Base-by-base conservation (phyloP, 2,113 vertebrate species). In the Phaetusa simplex region DNA sequence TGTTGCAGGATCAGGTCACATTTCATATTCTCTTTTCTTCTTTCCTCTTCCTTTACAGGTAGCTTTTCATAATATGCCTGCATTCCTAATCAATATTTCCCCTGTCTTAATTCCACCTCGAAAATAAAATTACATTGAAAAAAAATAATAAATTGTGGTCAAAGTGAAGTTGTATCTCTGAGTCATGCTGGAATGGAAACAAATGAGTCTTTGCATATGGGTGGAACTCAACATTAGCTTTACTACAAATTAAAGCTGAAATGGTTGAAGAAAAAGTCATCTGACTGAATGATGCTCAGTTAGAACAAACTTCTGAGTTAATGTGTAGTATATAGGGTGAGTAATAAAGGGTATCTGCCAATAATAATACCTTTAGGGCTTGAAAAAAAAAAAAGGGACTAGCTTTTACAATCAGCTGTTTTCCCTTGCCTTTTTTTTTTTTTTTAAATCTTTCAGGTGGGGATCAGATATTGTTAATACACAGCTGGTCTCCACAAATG, bases 331-430 rank as follows among this genome's bases (percentile, higher is more conserved):
- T 91, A 92, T 38, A 90, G 95, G 86, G 96, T 94, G 96, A 96
- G 90, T 92, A 96, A 97, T 97, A 96, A 97, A 93, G 88, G 90
- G 42, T 96, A 96, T 96, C 89, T 98, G 97, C 97, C 97, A 97
- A 95, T 96, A 97, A 96, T 95, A 96, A 97, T 96, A 93, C 94
- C 97, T 95, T 78, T 67, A 92, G 97, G 95, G 94, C 91, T 94
- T 83, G 53, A 95, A 88, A 59, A 93, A 40, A n/a, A 96, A 82
- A 82, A 97, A 94, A 49, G 17, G 30, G 79, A 93, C 86, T 94
- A 42, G 77, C 34, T 97, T 98, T 97, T 97, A 98, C 90, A 94
- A 95, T 98, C 97, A 97, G 95, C 97, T 97, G 92, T 96, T 98
- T 97, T 79, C 74, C 88, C 93, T 94, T 82, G 42, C 91, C 84